Evolutionary conservation across 2,113 vertebrate species (phyloP).

Genomic region (Dicrurus megarhynchus): DNA sequence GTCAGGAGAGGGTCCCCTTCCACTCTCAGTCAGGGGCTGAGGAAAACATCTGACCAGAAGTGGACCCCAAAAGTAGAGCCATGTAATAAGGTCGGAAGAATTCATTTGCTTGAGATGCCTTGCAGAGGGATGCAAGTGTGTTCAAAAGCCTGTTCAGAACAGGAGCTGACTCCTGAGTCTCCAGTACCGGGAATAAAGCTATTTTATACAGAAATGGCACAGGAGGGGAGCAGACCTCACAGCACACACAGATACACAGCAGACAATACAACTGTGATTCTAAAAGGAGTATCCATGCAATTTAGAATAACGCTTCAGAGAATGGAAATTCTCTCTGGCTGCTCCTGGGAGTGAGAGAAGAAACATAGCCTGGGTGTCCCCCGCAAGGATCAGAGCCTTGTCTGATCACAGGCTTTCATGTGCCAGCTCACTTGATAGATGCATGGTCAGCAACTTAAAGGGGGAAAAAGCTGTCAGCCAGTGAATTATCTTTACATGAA

Average conservation of each 20-base stretch:
- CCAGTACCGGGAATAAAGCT: background rate
- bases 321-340: background rate
- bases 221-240: background rate
- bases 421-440: background rate
- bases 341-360: background rate
- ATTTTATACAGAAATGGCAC: background rate
- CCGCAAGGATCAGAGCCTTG: background rate
- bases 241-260: background rate
- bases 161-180: background rate
- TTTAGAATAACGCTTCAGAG: background rate
- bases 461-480: rapidly evolving
- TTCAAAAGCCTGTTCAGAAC: background rate
- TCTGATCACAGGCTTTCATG: background rate
- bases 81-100: background rate
- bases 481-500: background rate
- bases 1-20: background rate
- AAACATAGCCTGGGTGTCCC: background rate
- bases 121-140: rapidly evolving
- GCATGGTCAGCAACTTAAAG: background rate
- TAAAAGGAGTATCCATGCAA: background rate
- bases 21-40: background rate
- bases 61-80: background rate
- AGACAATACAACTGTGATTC: no score
- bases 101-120: background rate
- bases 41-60: background rate